phyloP scores from a whole-genome alignment of 1,140 invertebrate genomes.

The Medauroidea extradentata region DNA sequence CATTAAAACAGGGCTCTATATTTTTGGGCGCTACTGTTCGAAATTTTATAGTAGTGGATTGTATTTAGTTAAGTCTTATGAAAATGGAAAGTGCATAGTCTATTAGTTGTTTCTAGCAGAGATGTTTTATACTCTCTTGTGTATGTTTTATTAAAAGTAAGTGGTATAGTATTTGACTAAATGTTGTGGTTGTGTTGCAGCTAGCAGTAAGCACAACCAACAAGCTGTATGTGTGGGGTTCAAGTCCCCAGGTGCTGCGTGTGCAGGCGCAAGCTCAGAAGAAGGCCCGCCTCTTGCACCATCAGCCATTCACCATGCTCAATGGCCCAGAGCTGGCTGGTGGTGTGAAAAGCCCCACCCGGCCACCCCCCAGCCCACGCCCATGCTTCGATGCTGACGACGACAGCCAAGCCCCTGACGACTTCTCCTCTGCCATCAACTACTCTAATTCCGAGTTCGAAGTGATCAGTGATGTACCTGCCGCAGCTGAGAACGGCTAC shows the following conservation, averaged over 20 bases:
- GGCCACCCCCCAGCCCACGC: background rate
- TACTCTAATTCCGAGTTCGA: too few relatives aligned
- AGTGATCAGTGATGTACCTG: background rate
- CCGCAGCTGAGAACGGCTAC: background rate
- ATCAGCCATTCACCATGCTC: slow-evolving; percentile 31
- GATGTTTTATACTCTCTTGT: too few relatives aligned
- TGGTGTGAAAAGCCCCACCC: background rate
- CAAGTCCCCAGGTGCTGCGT: slow-evolving; percentile 68
- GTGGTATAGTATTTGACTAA: too few relatives aligned
- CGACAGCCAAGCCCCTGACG: background rate
- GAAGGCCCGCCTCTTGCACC: slow-evolving; percentile 49
- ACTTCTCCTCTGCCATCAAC: too few relatives aligned
- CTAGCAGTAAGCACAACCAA: slow-evolving; percentile 63
- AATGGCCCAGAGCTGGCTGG: background rate
- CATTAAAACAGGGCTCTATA: too few relatives aligned
- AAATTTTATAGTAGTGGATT: too few relatives aligned
- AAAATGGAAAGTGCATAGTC: too few relatives aligned
- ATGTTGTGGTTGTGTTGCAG: slow-evolving; percentile 49
- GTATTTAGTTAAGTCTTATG: too few relatives aligned
- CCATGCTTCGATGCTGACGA: background rate
- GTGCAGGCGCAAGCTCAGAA: slow-evolving; percentile 62
- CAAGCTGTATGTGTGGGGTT: slow-evolving; percentile 71
- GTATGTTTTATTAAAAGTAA: too few relatives aligned
- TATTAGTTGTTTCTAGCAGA: too few relatives aligned
- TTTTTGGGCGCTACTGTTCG: too few relatives aligned